Conservation (phyloP, 1,140 invertebrate genomes). For the Mylabris phalerata region DNA sequence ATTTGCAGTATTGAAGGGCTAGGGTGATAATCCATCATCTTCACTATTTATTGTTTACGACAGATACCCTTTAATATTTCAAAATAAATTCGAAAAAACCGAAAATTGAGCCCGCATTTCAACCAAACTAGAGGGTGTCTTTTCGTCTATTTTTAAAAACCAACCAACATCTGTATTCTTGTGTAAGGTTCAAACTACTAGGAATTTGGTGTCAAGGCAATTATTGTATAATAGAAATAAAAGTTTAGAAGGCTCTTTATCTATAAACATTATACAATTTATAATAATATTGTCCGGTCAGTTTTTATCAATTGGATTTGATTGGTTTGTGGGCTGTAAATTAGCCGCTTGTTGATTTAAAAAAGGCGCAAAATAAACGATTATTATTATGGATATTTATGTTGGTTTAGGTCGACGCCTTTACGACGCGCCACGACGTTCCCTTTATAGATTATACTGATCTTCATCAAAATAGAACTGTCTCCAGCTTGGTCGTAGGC, state of each 20-base stretch:
- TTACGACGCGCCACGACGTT: background rate
- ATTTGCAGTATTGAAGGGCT: background rate
- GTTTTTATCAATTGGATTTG: slow-evolving; percentile 15
- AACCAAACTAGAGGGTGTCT: too few species aligned
- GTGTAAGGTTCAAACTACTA: slow-evolving; percentile 11
- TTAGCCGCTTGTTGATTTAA: slow-evolving; percentile 15
- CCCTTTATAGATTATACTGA: background rate
- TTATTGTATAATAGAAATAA: slow-evolving; percentile 6
- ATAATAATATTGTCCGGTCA: too few species aligned
- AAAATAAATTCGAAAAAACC: background rate
- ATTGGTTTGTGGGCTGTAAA: slow-evolving; percentile 19
- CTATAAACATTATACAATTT: background rate
- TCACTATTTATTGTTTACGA: too few species aligned
- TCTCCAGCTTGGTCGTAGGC: background rate
- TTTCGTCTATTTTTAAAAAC: too few species aligned
- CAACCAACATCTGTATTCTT: slow-evolving; percentile 3
- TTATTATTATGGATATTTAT: too few species aligned
- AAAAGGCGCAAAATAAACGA: slow-evolving; percentile 1
- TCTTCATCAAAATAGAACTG: background rate
- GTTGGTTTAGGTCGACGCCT: slow-evolving; percentile 8
- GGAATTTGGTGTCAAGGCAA: slow-evolving; percentile 19
- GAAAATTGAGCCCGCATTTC: background rate
- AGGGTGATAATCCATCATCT: background rate
- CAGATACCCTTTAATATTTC: too few species aligned
- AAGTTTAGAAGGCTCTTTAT: slow-evolving; percentile 1